These are phyloP conservation scores for Agrypnus murinus DNA, from an alignment of 2,888 invertebrate species.

Conservation along the genomic window DNA sequence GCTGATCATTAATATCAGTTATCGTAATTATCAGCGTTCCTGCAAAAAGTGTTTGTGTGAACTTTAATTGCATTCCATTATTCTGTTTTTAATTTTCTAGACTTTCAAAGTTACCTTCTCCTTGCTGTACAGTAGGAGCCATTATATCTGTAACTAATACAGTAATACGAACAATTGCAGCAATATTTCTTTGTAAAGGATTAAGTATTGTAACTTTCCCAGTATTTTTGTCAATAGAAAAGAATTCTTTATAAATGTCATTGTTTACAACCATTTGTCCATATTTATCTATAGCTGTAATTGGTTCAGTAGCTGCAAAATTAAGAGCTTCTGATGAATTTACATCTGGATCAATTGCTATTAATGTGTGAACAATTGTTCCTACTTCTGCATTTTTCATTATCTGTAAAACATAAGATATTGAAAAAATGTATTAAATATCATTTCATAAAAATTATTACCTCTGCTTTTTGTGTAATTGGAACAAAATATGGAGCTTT, in stretches of 20 bases:
- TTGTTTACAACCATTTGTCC: slow-evolving; percentile 76
- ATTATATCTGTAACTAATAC: slow-evolving; percentile 88
- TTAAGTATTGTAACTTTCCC: slow-evolving; percentile 80
- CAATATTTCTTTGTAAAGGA: slow-evolving; percentile 78
- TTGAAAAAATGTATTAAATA: not conserved
- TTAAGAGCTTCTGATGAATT: slow-evolving; percentile 79
- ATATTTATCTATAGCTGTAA: slow-evolving; percentile 88
- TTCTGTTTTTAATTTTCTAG: too few relatives aligned
- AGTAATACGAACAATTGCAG: slow-evolving; percentile 85
- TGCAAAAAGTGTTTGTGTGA: slow-evolving; percentile 62
- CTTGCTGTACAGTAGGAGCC: slow-evolving; percentile 84
- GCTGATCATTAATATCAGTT: slow-evolving; percentile 81
- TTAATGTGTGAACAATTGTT: slow-evolving; percentile 80
- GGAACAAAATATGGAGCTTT: slow-evolving; percentile 90
- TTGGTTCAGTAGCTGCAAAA: slow-evolving; percentile 80
- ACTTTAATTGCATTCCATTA: too few relatives aligned
- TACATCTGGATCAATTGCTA: slow-evolving; percentile 88
- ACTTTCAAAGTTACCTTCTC: slow-evolving; percentile 83
- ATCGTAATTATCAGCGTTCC: slow-evolving; percentile 81
- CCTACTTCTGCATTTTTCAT: slow-evolving; percentile 86
- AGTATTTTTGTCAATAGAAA: slow-evolving; percentile 77
- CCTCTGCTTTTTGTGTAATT: slow-evolving; percentile 84
- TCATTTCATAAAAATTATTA: slow-evolving; percentile 60
- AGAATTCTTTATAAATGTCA: slow-evolving; percentile 77
- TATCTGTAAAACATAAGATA: slow-evolving; percentile 70